phyloP scores from a whole-genome alignment of 2,797 vertebrate genomes.

The Alauda arvensis region DNA sequence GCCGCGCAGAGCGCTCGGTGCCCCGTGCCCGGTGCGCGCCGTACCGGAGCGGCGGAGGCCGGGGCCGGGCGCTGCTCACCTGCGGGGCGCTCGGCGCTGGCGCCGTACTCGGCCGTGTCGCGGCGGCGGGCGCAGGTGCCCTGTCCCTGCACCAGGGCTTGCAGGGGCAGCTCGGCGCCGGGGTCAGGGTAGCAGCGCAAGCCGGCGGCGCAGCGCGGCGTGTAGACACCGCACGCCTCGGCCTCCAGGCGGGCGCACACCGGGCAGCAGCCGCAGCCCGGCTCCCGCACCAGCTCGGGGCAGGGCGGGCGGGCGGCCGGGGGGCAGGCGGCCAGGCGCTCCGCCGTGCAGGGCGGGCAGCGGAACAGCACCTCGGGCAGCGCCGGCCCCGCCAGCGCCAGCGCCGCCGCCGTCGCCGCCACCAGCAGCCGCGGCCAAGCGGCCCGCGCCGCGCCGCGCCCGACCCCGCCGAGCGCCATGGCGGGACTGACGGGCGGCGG shows the following conservation, averaged over 20 bases:
- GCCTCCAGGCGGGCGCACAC: constrained; percentile 85
- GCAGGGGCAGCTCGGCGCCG: constrained; percentile 80
- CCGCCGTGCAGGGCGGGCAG: constrained; percentile 77
- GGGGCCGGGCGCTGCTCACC: constrained; percentile 30
- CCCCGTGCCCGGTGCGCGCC: neutral
- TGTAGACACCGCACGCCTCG: constrained; percentile 89
- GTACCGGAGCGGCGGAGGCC: neutral
- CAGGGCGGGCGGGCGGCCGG: constrained; percentile 66
- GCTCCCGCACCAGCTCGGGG: constrained; percentile 85
- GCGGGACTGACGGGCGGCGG: constrained; percentile 21
- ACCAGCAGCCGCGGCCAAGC: constrained; percentile 57
- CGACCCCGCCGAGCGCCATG: constrained; percentile 16
- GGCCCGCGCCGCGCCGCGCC: constrained; percentile 29
- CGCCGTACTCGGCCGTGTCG: constrained; percentile 66
- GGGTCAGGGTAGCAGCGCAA: constrained; percentile 85
- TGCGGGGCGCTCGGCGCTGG: constrained; percentile 66
- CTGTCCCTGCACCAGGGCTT: constrained; percentile 84
- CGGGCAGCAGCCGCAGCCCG: constrained; percentile 92
- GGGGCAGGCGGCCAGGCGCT: constrained; percentile 74
- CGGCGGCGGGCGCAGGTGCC: constrained; percentile 80
- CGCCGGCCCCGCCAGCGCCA: constrained; percentile 66
- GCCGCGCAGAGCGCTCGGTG: neutral
- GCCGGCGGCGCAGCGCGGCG: constrained; percentile 82
- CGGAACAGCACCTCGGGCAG: constrained; percentile 80
- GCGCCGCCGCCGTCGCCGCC: constrained; percentile 7